Evolutionary conservation across 1,140 invertebrate genomes (phyloP), one percentile per base, ranked within the genome.

Genomic region (Drosophila lini): DNA sequence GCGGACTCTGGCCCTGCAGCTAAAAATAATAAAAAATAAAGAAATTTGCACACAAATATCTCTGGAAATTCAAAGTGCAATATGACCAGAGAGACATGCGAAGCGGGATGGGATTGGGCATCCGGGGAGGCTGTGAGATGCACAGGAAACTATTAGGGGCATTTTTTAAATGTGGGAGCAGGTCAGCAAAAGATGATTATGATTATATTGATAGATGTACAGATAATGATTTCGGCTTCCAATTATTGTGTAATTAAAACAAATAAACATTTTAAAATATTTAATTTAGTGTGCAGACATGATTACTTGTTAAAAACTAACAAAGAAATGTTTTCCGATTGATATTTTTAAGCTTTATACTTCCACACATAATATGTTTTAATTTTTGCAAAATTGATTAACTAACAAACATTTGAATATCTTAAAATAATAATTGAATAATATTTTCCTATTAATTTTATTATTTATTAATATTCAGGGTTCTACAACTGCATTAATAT

Each of bases 1-100:
- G 22, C 55, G 42, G 48, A 31, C 47, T 41, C 41, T 41, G 55
- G 73, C 62, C 74, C 73, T 56, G 40, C 38, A 36, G 42, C 22
- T 47, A 65, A 55, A 55, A 38, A 42, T 28, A 41, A 45, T 19
- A n/a, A 15, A 6, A 22, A 60, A 32, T 22, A 52, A 48, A 40
- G 11, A 55, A 63, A 61, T 32, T 47, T 69, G 50, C 63, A 28
- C 69, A 71, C 69, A 73, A 59, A 71, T 71, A 59, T 71, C 36
- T 71, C 36, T 58, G 34, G 28, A 62, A 41, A 62, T 32, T 36
- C 52, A 53, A 78, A 78, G 47, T 71, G 75, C 75, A 62, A 56
- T 71, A 79, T 64, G 28, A 48, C 32, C 40, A 48, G 59, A 55
- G 19, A 38, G 34, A 78, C 65, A 78, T 78, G 74, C 76, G 47